Conservation (phyloP, 2,797 vertebrate genomes). For the Lophotriccus pileatus region DNA sequence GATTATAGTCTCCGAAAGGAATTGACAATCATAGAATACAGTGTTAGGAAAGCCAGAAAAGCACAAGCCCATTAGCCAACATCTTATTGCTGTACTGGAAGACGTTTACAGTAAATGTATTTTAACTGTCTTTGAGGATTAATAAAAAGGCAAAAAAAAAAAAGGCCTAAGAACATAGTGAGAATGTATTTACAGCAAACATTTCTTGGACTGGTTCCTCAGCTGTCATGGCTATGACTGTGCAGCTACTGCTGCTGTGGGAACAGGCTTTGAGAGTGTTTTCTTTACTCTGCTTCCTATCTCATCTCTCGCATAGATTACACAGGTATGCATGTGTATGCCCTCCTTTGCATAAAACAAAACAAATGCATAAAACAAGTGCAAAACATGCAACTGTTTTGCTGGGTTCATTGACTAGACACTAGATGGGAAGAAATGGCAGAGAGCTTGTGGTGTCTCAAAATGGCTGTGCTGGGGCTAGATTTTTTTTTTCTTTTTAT, state of each 20-base stretch:
- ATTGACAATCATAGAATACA: not conserved
- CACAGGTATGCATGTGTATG: not conserved
- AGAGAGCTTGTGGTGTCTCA: not conserved
- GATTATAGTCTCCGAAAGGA: constrained; percentile 15
- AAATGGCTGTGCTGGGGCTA: not conserved
- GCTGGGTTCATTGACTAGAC: not conserved
- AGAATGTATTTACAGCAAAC: constrained; percentile 60
- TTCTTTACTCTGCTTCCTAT: constrained; percentile 19
- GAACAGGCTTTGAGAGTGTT: not conserved
- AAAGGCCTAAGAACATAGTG: not conserved
- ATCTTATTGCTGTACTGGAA: not conserved
- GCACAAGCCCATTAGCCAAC: not conserved
- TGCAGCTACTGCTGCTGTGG: constrained; percentile 39
- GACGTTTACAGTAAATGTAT: not conserved
- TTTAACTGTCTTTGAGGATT: constrained; percentile 32
- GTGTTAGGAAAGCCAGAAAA: not conserved
- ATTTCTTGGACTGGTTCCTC: constrained; percentile 52
- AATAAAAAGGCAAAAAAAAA: not conserved
- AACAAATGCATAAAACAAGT: not conserved
- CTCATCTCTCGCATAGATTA: not conserved
- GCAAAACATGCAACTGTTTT: not conserved
- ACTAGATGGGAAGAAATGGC: not conserved
- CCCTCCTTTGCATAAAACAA: not conserved
- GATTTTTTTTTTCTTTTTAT: not conserved
- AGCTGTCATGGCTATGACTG: constrained; percentile 47